Conservation (phyloP, 2,888 invertebrate species). For the Dysmachus trigonus region DNA sequence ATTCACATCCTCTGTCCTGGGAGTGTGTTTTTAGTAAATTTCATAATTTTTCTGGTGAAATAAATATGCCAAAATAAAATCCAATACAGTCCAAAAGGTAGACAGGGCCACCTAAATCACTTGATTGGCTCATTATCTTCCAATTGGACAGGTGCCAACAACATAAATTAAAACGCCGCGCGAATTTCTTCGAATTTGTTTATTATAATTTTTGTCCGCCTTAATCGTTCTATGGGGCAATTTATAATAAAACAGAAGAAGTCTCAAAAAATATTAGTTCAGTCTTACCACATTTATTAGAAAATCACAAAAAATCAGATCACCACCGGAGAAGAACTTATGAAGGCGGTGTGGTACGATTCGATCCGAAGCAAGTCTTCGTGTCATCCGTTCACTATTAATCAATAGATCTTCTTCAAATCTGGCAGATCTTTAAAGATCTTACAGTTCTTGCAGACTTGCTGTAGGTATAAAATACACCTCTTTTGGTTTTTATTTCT, state of each 20-base stretch:
- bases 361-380: not conserved
- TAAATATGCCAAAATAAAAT: not conserved
- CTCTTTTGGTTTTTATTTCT: not conserved
- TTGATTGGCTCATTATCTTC: slow-evolving; percentile 2
- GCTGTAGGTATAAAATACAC: not conserved
- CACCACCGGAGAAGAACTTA: not conserved
- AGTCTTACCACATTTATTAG: not conserved
- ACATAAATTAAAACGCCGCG: not conserved
- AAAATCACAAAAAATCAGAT: not conserved
- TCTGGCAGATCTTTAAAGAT: not conserved
- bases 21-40: not conserved
- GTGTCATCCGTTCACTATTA: not conserved
- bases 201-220: slow-evolving; percentile 17
- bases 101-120: not conserved
- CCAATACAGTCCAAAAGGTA: not conserved
- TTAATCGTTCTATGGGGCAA: slow-evolving; percentile 4
- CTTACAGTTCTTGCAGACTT: not conserved
- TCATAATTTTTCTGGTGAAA: not conserved
- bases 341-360: not conserved
- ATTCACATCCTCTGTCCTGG: not conserved
- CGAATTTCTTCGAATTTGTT: slow-evolving; percentile 6
- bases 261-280: not conserved
- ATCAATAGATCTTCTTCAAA: slow-evolving; percentile 3
- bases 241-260: not conserved
- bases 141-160: slow-evolving; percentile 8